Percentiles rank a stretch among this genome's conserved stretches.
Evolutionary conservation across 2,113 vertebrate species (phyloP).

Genomic region (Typhlomys cinereus): DNA sequence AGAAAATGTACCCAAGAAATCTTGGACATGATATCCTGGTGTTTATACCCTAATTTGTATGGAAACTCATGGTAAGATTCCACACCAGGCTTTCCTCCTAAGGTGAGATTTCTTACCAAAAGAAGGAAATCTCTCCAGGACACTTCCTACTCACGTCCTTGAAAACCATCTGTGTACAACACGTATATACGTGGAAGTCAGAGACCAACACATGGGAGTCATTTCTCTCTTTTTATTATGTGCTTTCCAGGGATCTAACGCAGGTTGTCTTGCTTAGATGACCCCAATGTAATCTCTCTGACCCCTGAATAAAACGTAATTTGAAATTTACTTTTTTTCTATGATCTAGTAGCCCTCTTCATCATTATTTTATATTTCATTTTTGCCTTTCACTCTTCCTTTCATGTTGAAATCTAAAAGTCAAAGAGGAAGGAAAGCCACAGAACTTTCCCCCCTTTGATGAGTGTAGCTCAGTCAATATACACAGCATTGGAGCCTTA

Average conservation of each 20-base stretch:
- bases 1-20: neutral
- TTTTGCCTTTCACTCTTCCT: neutral
- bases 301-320: no score
- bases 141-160: no score
- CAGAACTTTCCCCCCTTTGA: neutral
- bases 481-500: neutral
- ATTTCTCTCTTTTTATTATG: neutral
- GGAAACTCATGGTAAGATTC: neutral
- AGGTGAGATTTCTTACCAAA: neutral
- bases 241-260: neutral
- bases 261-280: neutral
- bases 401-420: neutral
- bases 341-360: no score
- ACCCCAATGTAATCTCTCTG: no score
- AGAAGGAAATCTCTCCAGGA: neutral
- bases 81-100: neutral
- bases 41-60: neutral
- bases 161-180: no score
- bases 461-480: neutral
- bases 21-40: neutral
- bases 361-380: neutral
- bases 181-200: neutral
- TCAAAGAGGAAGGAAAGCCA: neutral
- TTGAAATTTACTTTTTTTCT: no score
- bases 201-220: neutral